Percentiles rank a stretch among this genome's conserved stretches.
phyloP scores from a whole-genome alignment of 2,888 invertebrate genomes.

The Bruchidius siliquastri region DNA sequence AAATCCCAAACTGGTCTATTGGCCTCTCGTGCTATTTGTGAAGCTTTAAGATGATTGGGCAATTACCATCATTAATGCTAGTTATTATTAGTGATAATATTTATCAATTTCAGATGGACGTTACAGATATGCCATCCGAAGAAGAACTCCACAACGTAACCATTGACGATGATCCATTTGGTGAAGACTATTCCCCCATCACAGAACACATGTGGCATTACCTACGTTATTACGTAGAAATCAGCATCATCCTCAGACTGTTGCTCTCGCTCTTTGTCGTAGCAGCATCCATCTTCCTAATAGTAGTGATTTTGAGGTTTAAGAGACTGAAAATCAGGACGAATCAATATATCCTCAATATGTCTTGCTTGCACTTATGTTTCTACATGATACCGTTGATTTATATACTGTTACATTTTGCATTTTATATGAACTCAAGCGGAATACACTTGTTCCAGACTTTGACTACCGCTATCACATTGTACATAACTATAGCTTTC shows the following conservation, averaged over 20 bases:
- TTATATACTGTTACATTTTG: background rate
- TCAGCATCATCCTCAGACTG: slow-evolving; percentile 8
- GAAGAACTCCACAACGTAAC: slow-evolving; percentile 3
- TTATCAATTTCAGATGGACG: background rate
- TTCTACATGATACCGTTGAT: slow-evolving; percentile 5
- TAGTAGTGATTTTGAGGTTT: slow-evolving; percentile 13
- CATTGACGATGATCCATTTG: slow-evolving; percentile 13
- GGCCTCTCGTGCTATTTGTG: too few relatives aligned
- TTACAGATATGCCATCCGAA: background rate
- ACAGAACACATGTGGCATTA: background rate
- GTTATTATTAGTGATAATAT: too few relatives aligned
- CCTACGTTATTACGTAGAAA: slow-evolving; percentile 2
- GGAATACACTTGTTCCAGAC: background rate
- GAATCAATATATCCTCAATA: slow-evolving; percentile 12
- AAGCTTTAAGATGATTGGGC: too few relatives aligned
- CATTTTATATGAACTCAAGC: background rate
- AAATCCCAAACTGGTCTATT: too few relatives aligned
- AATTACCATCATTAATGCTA: too few relatives aligned
- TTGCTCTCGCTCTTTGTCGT: slow-evolving; percentile 9
- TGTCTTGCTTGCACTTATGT: slow-evolving; percentile 9
- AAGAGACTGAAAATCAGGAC: slow-evolving; percentile 8
- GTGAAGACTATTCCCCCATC: slow-evolving; percentile 1
- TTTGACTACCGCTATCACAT: slow-evolving; percentile 3
- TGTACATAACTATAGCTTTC: slow-evolving; percentile 11
- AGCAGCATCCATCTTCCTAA: slow-evolving; percentile 12